A percentile compares a stretch with the other conserved stretches of the same genome.
phyloP scores from a whole-genome alignment of 2,888 invertebrate species.

The Toxonevra muliebris region DNA sequence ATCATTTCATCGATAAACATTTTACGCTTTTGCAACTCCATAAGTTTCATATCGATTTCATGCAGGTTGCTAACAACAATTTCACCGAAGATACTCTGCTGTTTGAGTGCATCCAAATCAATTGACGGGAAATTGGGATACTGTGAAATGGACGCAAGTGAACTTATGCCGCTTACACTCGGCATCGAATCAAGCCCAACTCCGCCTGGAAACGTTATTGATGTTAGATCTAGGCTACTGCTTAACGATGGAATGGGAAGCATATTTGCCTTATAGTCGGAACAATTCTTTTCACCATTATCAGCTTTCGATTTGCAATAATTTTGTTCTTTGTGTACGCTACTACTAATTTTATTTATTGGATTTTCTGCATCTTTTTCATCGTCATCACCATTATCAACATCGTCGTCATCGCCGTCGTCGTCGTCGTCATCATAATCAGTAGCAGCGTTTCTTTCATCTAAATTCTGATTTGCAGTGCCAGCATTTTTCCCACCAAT shows the following conservation, averaged over 20 bases:
- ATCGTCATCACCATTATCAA: slow-evolving; percentile 18
- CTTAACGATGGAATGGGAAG: too few species aligned
- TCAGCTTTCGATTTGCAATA: slow-evolving; percentile 15
- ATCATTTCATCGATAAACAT: slow-evolving; percentile 62
- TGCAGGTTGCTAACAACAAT: slow-evolving; percentile 51
- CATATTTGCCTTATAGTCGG: too few species aligned
- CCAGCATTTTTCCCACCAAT: slow-evolving; percentile 39
- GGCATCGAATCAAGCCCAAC: too few species aligned
- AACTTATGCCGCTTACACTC: slow-evolving; percentile 4
- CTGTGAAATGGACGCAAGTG: slow-evolving; percentile 3
- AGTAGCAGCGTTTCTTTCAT: slow-evolving; percentile 9
- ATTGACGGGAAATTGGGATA: slow-evolving; percentile 36
- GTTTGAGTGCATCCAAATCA: slow-evolving; percentile 42
- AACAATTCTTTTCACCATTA: too few species aligned
- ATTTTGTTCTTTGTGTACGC: background rate
- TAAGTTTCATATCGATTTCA: slow-evolving; percentile 59
- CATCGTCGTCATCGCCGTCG: slow-evolving; percentile 16
- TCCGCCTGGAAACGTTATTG: too few species aligned
- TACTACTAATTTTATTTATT: background rate
- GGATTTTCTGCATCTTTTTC: slow-evolving; percentile 7
- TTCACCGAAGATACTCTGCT: slow-evolving; percentile 48
- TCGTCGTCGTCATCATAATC: slow-evolving; percentile 13
- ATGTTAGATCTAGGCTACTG: too few species aligned
- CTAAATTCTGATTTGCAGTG: slow-evolving; percentile 30
- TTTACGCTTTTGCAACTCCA: slow-evolving; percentile 60